Conservation (phyloP, 1,140 invertebrate species). For the Varroa destructor region DNA sequence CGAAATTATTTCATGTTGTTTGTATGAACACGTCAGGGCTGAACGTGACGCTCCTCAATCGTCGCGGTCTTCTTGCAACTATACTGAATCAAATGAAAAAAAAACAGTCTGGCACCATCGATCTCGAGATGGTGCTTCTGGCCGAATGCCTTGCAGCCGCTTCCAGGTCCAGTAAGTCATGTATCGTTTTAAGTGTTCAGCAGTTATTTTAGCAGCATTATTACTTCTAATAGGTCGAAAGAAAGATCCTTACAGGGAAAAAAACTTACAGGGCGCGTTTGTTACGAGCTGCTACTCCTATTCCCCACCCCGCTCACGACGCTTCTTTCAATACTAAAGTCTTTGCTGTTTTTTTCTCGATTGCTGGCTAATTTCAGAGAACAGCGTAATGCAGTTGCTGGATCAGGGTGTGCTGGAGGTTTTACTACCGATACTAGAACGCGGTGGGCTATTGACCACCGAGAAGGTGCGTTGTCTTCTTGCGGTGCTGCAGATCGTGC, state of each 20-base stretch:
- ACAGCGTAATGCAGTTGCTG: slow-evolving; percentile 26
- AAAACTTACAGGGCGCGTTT: too few relatives aligned
- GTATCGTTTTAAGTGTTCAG: neutral
- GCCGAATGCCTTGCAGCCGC: slow-evolving; percentile 26
- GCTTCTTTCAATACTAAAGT: neutral
- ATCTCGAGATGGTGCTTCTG: slow-evolving; percentile 24
- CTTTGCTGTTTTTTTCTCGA: neutral
- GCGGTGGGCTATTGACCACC: slow-evolving; percentile 4
- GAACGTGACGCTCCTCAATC: slow-evolving; percentile 21
- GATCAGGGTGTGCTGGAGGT: slow-evolving; percentile 24
- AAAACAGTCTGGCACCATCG: slow-evolving; percentile 6
- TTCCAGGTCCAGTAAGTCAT: slow-evolving; percentile 14
- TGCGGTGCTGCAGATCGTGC: slow-evolving; percentile 14
- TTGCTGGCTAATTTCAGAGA: neutral
- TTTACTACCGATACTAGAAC: slow-evolving; percentile 15
- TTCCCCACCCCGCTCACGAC: neutral
- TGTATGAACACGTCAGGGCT: neutral
- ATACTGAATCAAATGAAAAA: slow-evolving; percentile 5
- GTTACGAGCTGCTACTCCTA: too few relatives aligned
- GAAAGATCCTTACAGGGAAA: too few relatives aligned
- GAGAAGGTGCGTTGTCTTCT: slow-evolving; percentile 24
- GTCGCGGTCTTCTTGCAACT: slow-evolving; percentile 10
- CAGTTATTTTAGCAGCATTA: neutral
- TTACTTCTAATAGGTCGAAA: too few relatives aligned
- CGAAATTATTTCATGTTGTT: neutral